These are phyloP conservation scores for Drosophila nigrodunni DNA, from an alignment of 1,140 invertebrate species.

Conservation along the genomic window DNA sequence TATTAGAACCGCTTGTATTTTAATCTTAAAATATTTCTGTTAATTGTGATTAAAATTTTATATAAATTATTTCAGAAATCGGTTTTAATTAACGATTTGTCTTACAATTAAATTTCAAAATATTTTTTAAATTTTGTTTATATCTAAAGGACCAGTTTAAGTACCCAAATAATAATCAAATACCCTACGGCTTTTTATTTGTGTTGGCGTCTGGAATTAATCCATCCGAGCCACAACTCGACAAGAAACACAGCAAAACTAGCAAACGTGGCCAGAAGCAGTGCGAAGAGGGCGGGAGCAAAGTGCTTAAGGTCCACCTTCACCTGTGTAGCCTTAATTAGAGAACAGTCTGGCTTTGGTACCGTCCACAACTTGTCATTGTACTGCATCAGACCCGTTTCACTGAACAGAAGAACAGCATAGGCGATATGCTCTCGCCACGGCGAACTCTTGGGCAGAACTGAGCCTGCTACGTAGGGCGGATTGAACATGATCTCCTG, in stretches of 20 bases:
- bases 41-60: too few relatives aligned
- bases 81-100: conserved; percentile 28
- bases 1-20: too few relatives aligned
- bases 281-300: conserved; percentile 63
- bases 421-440: conserved; percentile 66
- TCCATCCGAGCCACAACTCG: conserved; percentile 52
- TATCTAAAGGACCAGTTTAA: too few relatives aligned
- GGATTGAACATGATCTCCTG: conserved; percentile 69
- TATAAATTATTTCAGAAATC: conserved; percentile 31
- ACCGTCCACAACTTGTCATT: conserved; percentile 65
- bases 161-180: too few relatives aligned
- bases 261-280: conserved; percentile 58
- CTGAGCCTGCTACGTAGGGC: conserved; percentile 30
- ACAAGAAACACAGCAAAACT: conserved; percentile 57
- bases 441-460: conserved; percentile 61
- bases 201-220: conserved; percentile 5
- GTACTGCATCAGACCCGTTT: conserved; percentile 60
- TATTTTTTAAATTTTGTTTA: too few relatives aligned
- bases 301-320: conserved; percentile 77
- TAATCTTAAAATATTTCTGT: too few relatives aligned
- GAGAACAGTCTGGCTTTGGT: conserved; percentile 59
- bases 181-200: background rate
- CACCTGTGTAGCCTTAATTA: conserved; percentile 49
- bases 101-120: background rate
- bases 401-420: conserved; percentile 49